phyloP scores from a whole-genome alignment of 2,113 vertebrate species.

The Chlorodrepanis virens region DNA sequence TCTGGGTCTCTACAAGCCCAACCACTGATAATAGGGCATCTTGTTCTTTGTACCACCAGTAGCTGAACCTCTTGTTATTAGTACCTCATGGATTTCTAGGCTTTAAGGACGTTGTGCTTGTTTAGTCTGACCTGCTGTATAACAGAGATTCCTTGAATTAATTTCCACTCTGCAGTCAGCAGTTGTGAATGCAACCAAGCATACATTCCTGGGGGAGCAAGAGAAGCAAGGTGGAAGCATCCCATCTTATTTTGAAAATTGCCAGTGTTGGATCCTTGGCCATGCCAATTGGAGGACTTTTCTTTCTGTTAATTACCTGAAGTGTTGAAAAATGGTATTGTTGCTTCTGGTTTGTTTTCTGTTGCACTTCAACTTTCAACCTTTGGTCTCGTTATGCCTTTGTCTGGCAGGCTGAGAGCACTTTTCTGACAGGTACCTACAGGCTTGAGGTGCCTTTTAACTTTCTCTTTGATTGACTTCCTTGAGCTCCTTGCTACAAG shows the following conservation, averaged over 20 bases:
- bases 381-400: constrained; percentile 38
- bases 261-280: not conserved
- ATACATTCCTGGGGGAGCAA: not conserved
- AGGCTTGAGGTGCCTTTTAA: constrained; percentile 29
- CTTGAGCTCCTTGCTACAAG: constrained; percentile 43
- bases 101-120: not conserved
- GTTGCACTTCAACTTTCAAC: constrained; percentile 33
- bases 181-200: not conserved
- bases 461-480: constrained; percentile 63
- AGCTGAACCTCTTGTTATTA: not conserved
- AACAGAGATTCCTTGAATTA: not conserved
- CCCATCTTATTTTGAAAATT: not conserved
- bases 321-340: not conserved
- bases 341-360: constrained; percentile 10
- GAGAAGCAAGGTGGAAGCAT: not conserved
- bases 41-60: not conserved
- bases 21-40: not conserved
- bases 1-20: not conserved
- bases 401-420: constrained; percentile 28
- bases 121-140: not conserved
- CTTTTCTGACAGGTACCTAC: constrained; percentile 52
- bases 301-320: not conserved
- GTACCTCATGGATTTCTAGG: not conserved
- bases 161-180: not conserved
- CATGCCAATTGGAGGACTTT: not conserved